Percentiles rank a stretch among this genome's conserved stretches.
These are phyloP conservation scores for Zeugodacus cucurbitae DNA, from an alignment of 1,140 invertebrate genomes.

Conservation along the genomic window DNA sequence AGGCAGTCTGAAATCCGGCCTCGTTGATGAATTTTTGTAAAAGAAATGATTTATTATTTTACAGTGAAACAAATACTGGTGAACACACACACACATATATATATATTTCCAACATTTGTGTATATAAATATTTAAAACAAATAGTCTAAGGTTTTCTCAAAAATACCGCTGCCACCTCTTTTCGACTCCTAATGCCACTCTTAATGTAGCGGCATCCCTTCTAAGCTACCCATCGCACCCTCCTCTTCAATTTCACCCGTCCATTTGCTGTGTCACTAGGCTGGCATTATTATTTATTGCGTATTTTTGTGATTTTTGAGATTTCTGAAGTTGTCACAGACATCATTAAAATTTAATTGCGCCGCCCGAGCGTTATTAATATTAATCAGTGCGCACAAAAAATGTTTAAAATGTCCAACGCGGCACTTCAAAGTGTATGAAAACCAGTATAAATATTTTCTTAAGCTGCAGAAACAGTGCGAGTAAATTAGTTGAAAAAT, in stretches of 20 bases:
- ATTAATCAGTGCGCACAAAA: neutral
- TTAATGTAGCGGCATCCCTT: neutral
- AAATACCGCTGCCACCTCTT: neutral
- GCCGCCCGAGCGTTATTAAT: neutral
- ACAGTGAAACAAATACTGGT: neutral
- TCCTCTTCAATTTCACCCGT: neutral
- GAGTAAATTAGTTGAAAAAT: neutral
- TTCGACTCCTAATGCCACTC: neutral
- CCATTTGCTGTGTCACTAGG: neutral
- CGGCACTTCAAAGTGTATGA: neutral
- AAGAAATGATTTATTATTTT: constrained; percentile 35
- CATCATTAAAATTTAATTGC: constrained; percentile 19
- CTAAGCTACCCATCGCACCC: neutral
- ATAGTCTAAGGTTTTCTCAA: neutral
- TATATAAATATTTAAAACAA: neutral
- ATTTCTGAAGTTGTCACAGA: constrained; percentile 6
- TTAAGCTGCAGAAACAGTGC: neutral
- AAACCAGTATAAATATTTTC: neutral
- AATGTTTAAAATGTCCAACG: neutral
- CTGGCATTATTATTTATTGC: neutral
- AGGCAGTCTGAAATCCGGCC: neutral
- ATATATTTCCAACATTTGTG: neutral
- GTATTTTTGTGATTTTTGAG: neutral
- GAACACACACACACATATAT: neutral
- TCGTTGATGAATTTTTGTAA: neutral